Base-by-base conservation (phyloP, 2,888 invertebrate species). In the Mesoligia furuncula region DNA sequence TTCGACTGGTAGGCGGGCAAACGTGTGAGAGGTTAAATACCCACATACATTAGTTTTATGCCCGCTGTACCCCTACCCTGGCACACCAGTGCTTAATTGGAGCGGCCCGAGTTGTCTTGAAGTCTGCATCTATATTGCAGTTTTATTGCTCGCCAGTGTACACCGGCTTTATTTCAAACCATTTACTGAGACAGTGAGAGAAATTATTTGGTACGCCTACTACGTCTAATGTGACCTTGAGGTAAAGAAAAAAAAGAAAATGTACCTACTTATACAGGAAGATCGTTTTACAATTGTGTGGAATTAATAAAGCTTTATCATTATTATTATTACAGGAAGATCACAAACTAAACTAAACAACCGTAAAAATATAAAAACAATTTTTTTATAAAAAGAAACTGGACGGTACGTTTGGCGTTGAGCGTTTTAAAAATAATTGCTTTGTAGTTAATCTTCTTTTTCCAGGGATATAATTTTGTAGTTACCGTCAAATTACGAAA, bases 71-170 rank as follows among this genome's bases (percentile, higher is more conserved):
- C 77, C 6, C 61, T 1, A 17, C 1, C 78, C 20, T 82, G 11
- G 57, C 70, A 71, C 77, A 76, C 77, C 79, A 81, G 72, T 81
- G 74, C 84, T 89, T 89, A 89, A 89, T 87, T 90, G 84, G 88
- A 81, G 72, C 75, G 65, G 80, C 75, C 74, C 76, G 73, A 83
- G 86, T 89, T 85, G 87, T 85, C 84, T 80, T 75, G 69, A 76
- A 84, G 78, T 84, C 84, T 85, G 81, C 76, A 86, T 86, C 85
- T 89, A 85, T 85, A 86, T 84, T 81, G 81, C 88, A 87, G 69
- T 85, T 89, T 85, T 80, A 87, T 87, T 77, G 72, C 83, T 75
- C 15, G 66, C 59, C 24, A 67, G 66, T 75, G n/a, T 71, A 73
- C 51, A 73, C 57, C 20, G 2, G 78, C 36, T 77, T 69, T 62